Percentiles rank a stretch among this genome's conserved stretches.
These are phyloP conservation scores for Macrostomum lignano DNA, from an alignment of 1,140 invertebrate genomes.

Conservation along the genomic window DNA sequence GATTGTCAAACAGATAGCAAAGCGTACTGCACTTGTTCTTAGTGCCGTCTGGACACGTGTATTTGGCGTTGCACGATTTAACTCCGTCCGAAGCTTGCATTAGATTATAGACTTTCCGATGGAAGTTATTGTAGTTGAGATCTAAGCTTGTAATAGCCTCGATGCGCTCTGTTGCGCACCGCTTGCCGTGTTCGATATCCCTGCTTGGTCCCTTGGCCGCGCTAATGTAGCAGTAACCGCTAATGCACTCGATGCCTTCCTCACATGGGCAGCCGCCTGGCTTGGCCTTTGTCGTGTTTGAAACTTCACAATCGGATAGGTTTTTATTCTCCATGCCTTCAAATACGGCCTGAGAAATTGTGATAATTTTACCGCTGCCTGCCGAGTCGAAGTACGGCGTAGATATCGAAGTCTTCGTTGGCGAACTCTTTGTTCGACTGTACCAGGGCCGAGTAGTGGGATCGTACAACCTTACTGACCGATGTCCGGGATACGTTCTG, in stretches of 20 bases:
- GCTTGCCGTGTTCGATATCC: constrained; percentile 12
- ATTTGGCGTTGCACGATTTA: constrained; percentile 22
- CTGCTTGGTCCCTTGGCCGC: constrained; percentile 16
- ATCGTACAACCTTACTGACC: constrained; percentile 24
- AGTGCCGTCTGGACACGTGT: constrained; percentile 22
- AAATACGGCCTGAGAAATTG: constrained; percentile 29
- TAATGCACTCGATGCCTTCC: constrained; percentile 10
- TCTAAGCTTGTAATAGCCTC: constrained; percentile 28
- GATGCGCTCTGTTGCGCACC: constrained; percentile 28
- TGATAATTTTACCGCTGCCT: constrained; percentile 28
- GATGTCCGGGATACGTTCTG: constrained; percentile 27
- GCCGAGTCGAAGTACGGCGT: constrained; percentile 29
- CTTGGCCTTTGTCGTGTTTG: constrained; percentile 13
- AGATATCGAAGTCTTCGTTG: constrained; percentile 27
- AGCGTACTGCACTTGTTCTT: constrained; percentile 22
- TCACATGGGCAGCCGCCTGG: constrained; percentile 26
- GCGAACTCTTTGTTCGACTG: constrained; percentile 19
- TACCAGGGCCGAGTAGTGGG: constrained; percentile 27
- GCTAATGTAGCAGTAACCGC: constrained; percentile 25
- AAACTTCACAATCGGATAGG: constrained; percentile 18
- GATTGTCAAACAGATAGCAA: constrained; percentile 28
- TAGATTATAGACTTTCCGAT: constrained; percentile 22
- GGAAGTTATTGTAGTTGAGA: constrained; percentile 28
- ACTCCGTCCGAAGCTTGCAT: constrained; percentile 25
- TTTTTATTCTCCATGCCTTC: constrained; percentile 26